Percentiles rank a stretch among this genome's conserved stretches.
phyloP scores from a whole-genome alignment of 2,797 vertebrate genomes.

The Halcyon leucocephala region DNA sequence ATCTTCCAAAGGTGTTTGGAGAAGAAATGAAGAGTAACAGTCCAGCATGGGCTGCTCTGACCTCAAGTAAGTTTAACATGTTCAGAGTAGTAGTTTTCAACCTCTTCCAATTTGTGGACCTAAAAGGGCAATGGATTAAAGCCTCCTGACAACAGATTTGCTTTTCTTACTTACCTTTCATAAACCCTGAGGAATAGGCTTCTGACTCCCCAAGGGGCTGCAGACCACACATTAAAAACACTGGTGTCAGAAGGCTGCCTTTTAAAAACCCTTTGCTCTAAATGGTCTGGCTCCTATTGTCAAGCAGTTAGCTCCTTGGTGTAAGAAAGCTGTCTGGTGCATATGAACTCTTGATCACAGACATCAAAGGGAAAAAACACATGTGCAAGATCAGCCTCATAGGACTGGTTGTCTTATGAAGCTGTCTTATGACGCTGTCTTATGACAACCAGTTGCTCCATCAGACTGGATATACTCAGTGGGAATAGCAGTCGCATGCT shows the following conservation, averaged over 20 bases:
- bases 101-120: neutral
- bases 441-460: neutral
- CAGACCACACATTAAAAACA: neutral
- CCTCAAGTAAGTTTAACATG: neutral
- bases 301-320: slow-evolving; percentile 2
- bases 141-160: neutral
- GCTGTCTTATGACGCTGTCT: neutral
- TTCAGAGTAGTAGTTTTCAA: neutral
- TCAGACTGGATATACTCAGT: neutral
- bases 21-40: neutral
- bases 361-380: slow-evolving; percentile 64
- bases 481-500: neutral
- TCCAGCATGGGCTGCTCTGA: neutral
- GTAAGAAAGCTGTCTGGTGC: slow-evolving; percentile 38
- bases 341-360: slow-evolving; percentile 35
- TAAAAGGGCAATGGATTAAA: neutral
- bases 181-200: neutral
- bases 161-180: neutral
- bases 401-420: neutral
- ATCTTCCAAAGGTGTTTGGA: neutral
- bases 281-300: slow-evolving; percentile 27
- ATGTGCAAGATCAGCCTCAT: slow-evolving; percentile 19
- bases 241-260: neutral
- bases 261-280: neutral
- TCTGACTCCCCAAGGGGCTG: neutral